Base-by-base conservation (phyloP, 2,888 invertebrate genomes). In the Eupithecia vulgata region DNA sequence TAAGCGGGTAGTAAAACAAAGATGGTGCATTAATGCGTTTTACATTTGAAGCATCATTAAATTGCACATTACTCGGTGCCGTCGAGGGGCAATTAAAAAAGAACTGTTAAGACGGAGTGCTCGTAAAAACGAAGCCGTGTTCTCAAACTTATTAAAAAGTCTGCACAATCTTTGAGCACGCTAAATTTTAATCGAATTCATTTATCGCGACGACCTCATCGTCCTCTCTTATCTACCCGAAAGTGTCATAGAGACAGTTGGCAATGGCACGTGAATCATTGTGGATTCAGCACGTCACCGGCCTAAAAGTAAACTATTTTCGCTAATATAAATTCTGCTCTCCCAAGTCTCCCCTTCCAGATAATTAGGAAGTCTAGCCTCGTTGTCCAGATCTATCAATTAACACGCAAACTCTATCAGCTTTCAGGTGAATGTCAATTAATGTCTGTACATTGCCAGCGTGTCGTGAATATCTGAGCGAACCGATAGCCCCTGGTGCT, bases 31-130 rank as follows among this genome's bases (percentile, higher is more conserved):
- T 91, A 92, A 91, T 93, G 92, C 92, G 91, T 91, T 92, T 92
- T 88, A 93, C 91, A 92, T 92, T 92, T 93, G 89, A 92, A 91
- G 91, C 89, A 90, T 93, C 92, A 91, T 94, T 93, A 93, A 93
- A 92, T 90, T 88, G 89, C 91, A 88, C 90, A 93, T 91, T 93
- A 93, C 90, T 89, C 85, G 85, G 84, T 84, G 83, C 88, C 90
- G 90, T 88, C 87, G 87, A 91, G 91, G 84, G 90, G 89, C 91
- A 93, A 94, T 94, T 93, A 93, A 91, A 93, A 92, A 91, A 90
- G 87, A 91, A 92, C 91, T 91, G 92, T 90, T 90, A 92, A 93
- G 92, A 90, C 87, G 85, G 52, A 74, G 80, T 82, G 85, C 88
- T 92, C 92, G 90, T 92, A 92, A 93, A 91, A 93, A 90, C 89